Conservation (phyloP, 2,888 invertebrate species). For the Protula sp. region DNA sequence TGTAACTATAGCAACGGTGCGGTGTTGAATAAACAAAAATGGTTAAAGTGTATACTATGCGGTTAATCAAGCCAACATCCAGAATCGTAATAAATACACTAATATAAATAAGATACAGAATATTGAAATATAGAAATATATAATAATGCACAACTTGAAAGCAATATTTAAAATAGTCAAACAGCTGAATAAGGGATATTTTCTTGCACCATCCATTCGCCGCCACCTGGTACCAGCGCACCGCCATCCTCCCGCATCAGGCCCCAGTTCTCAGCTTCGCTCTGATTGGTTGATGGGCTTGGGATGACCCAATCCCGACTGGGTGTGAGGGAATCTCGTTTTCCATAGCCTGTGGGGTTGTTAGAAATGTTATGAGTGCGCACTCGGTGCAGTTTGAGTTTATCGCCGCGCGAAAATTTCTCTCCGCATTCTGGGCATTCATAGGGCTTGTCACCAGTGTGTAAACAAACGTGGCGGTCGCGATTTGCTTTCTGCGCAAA, state of each 20-base stretch:
- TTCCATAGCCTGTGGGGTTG: neutral
- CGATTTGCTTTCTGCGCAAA: constrained; percentile 50
- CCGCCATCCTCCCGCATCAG: neutral
- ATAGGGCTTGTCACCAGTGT: constrained; percentile 47
- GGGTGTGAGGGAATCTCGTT: neutral
- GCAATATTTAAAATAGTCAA: too few relatives aligned
- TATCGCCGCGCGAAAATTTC: constrained; percentile 29
- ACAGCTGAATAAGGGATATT: too few relatives aligned
- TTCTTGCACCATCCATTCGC: neutral
- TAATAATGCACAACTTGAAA: too few relatives aligned
- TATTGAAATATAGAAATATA: too few relatives aligned
- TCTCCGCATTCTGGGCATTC: constrained; percentile 23
- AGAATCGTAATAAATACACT: too few relatives aligned
- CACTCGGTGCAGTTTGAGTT: constrained; percentile 26
- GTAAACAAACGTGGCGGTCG: constrained; percentile 48
- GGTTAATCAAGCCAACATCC: too few relatives aligned
- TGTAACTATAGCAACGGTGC: too few relatives aligned
- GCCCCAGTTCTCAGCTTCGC: neutral
- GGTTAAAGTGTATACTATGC: too few relatives aligned
- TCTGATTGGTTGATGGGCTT: neutral
- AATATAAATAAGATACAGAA: too few relatives aligned
- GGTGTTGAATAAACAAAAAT: too few relatives aligned
- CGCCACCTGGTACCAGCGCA: neutral
- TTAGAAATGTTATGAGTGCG: constrained; percentile 16
- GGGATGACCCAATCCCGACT: neutral